phyloP scores from a whole-genome alignment of 2,888 invertebrate species.

The Nowickia ferox region DNA sequence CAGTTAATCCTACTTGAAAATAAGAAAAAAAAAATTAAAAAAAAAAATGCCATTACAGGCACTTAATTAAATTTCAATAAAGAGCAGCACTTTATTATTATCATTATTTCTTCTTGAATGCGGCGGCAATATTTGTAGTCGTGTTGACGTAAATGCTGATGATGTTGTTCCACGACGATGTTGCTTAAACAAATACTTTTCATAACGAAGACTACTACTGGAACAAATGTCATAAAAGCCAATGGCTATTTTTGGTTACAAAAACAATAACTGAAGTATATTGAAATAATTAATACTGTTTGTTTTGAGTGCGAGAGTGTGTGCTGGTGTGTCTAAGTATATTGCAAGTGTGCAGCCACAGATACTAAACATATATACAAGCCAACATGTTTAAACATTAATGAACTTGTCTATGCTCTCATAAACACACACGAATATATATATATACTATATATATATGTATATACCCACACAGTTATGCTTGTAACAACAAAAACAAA shows the following conservation, averaged over 20 bases:
- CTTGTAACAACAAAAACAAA: not conserved
- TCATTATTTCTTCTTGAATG: not conserved
- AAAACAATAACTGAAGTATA: conserved; percentile 41
- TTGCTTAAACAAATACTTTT: conserved; percentile 17
- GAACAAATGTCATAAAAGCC: conserved; percentile 49
- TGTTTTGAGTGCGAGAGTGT: not conserved
- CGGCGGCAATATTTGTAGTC: too few species aligned
- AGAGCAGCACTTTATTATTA: not conserved
- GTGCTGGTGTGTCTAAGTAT: not conserved
- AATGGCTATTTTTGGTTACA: conserved; percentile 42
- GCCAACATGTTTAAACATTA: not conserved
- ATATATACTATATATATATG: too few species aligned
- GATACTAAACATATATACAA: not conserved
- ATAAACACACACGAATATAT: conserved; percentile 14
- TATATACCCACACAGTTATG: too few species aligned
- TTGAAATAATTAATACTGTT: conserved; percentile 36
- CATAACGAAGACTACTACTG: conserved; percentile 26
- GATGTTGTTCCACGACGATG: not conserved
- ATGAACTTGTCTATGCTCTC: not conserved
- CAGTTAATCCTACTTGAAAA: not conserved
- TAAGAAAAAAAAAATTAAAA: too few species aligned
- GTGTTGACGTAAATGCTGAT: conserved; percentile 2
- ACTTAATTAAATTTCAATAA: conserved; percentile 12
- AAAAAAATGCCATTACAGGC: conserved; percentile 4
- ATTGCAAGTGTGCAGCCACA: conserved; percentile 4